Base-by-base conservation (phyloP, 1,140 invertebrate species). In the Drosophila baimaii region DNA sequence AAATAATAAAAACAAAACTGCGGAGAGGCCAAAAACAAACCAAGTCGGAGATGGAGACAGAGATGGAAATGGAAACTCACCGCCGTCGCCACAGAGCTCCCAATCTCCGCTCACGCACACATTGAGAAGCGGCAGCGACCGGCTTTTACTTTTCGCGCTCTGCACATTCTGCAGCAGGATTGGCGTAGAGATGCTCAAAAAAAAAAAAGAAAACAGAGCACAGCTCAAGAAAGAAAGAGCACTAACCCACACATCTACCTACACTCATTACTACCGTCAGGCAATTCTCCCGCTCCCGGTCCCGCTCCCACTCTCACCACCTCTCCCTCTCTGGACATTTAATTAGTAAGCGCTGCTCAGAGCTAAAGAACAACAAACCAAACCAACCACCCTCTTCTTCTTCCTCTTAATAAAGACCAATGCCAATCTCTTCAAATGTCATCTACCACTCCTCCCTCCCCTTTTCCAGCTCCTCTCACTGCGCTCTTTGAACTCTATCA, bases 141-240 rank as follows among this genome's bases (percentile, higher is more conserved):
- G 84, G 84, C 84, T 89, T 89, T 88, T 77, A 68, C 64, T 74
- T 89, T 90, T 81, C 85, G 79, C 84, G 84, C 84, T 86, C 84
- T 82, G 62, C 73, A 81, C 39, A 56, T 59, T 76, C 73, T 81
- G 79, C 81, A 80, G 44, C 81, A 83, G 81, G 81, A 86, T 82
- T 77, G 69, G 71, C 72, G 81, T 71, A 81, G 51, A 54, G 69
- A 66, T 77, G 75, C 74, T 78, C 39, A 75, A 59, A 76, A 68
- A 75, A 59, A 76, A 68, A 73, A 76, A 76, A 76, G 54, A 76
- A 58, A 52, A 63, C 33, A 56, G 59, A 64, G 47, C 58, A 56
- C 21, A 41, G 52, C 62, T 68, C 56, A 61, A 54, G 51, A 54
- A 86, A 83, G 79, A 88, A 88, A 86, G 83, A 88, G 84, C 75